phyloP scores from a whole-genome alignment of 2,113 vertebrate genomes.

The Mustela nigripes region DNA sequence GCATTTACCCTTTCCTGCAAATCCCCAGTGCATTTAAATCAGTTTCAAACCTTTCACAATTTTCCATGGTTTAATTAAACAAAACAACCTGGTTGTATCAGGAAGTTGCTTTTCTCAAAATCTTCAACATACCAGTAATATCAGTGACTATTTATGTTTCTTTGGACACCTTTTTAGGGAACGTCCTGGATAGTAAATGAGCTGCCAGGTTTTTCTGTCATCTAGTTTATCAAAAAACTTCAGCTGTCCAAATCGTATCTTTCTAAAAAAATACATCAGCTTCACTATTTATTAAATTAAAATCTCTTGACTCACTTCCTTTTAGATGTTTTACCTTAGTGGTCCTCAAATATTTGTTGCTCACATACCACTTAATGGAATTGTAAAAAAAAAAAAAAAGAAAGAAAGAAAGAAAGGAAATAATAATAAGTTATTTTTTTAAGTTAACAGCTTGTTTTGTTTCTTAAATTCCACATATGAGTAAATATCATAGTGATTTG shows the following conservation, averaged over 20 bases:
- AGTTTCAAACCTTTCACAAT: slow-evolving; percentile 1
- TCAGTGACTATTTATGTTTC: slow-evolving; percentile 32
- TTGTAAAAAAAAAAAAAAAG: background rate
- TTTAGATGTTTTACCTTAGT: slow-evolving; percentile 19
- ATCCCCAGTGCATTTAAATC: background rate
- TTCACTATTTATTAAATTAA: slow-evolving; percentile 46
- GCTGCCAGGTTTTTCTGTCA: background rate
- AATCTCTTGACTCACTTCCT: background rate
- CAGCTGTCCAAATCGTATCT: slow-evolving; percentile 37
- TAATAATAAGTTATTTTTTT: background rate
- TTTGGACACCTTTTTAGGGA: background rate
- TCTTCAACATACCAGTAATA: background rate
- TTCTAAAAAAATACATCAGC: background rate
- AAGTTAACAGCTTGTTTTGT: background rate
- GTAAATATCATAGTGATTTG: background rate
- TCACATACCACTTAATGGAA: background rate
- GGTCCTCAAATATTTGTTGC: background rate
- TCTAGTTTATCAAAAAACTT: background rate
- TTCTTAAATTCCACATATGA: background rate
- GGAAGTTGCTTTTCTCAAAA: slow-evolving; percentile 23
- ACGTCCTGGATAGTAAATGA: background rate
- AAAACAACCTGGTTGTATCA: background rate
- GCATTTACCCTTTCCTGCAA: background rate
- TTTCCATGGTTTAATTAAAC: slow-evolving; percentile 60
- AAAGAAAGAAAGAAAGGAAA: background rate